Conservation (phyloP, 2,888 invertebrate species). For the Catocala nupta region DNA sequence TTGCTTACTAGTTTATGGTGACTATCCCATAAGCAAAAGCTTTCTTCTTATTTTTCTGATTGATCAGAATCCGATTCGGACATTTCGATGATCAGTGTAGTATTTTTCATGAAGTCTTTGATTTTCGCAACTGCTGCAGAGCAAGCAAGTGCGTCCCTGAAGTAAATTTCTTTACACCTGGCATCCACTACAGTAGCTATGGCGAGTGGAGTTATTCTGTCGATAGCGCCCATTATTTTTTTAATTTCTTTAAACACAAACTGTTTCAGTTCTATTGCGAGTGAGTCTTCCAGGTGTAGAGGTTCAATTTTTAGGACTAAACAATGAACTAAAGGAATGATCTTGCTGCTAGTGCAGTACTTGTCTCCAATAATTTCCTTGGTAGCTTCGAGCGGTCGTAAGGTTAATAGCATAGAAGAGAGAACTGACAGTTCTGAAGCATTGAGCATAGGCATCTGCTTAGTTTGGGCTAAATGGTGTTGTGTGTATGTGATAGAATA, state of each 20-base stretch:
- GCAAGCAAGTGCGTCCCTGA: conserved; percentile 36
- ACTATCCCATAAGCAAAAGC: too few relatives aligned
- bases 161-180: conserved; percentile 53
- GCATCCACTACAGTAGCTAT: conserved; percentile 53
- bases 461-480: too few relatives aligned
- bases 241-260: conserved; percentile 21
- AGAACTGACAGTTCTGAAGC: conserved; percentile 31
- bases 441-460: too few relatives aligned
- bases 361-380: conserved; percentile 60
- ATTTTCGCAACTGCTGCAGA: conserved; percentile 23
- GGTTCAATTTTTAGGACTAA: conserved; percentile 14
- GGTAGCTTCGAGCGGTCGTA: conserved; percentile 57
- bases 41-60: too few relatives aligned
- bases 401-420: conserved; percentile 45
- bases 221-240: conserved; percentile 40
- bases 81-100: too few relatives aligned
- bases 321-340: conserved; percentile 50
- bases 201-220: conserved; percentile 40
- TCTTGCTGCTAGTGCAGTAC: conserved; percentile 53
- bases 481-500: too few relatives aligned
- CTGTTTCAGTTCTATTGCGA: conserved; percentile 36
- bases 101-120: conserved; percentile 23
- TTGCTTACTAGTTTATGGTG: too few relatives aligned
- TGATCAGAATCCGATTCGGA: too few relatives aligned
- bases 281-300: conserved; percentile 2